Evolutionary conservation across 2,797 vertebrate genomes (phyloP).

Genomic region (Enteromius treurensis): DNA sequence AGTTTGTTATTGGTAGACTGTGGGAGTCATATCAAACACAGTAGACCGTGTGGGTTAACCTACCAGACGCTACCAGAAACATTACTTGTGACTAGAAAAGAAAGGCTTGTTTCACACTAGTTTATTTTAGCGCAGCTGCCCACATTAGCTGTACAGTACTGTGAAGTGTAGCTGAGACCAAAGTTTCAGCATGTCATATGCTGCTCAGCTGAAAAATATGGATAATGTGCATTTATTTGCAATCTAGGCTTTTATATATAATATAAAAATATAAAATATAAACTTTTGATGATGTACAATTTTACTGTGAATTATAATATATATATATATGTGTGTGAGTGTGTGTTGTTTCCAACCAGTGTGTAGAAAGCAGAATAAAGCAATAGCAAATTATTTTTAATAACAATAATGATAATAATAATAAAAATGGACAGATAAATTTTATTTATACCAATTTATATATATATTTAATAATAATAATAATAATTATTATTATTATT

Average conservation of each 20-base stretch:
- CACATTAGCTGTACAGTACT: not conserved
- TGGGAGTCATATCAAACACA: constrained; percentile 32
- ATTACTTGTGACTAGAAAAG: constrained; percentile 12
- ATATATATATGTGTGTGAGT: too few species aligned
- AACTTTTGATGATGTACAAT: not conserved
- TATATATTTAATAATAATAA: too few species aligned
- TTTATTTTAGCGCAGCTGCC: constrained; percentile 8
- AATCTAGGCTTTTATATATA: not conserved
- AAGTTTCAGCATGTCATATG: not conserved
- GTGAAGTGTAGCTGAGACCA: constrained; percentile 6
- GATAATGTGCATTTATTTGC: not conserved
- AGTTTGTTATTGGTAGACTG: constrained; percentile 19
- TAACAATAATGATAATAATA: not conserved
- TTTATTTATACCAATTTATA: too few species aligned
- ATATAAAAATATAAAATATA: not conserved
- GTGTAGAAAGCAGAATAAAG: not conserved
- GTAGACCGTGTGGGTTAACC: not conserved
- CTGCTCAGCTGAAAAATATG: constrained; percentile 10
- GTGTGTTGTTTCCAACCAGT: not conserved
- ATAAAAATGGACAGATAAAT: not conserved
- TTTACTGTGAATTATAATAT: not conserved
- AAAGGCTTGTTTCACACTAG: not conserved
- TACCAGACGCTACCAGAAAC: constrained; percentile 23
- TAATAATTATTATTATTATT: too few species aligned
- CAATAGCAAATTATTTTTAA: not conserved